These are phyloP conservation scores for Lagothrix lagotricha DNA, from an alignment of 2,797 vertebrate species.

Conservation along the genomic window DNA sequence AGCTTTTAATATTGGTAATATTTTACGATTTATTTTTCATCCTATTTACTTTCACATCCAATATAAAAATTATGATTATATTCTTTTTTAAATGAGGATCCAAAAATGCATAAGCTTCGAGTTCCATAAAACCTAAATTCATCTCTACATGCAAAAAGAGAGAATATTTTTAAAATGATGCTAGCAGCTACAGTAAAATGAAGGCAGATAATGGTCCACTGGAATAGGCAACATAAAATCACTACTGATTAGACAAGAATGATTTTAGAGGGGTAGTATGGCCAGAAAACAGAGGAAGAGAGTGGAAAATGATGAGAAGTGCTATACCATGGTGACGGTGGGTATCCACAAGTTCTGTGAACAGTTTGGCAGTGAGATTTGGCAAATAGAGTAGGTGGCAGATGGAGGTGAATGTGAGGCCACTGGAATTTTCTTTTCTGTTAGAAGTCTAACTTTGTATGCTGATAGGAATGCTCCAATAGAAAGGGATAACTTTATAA, in stretches of 20 bases:
- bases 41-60: background rate
- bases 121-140: background rate
- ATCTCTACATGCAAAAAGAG: background rate
- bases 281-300: background rate
- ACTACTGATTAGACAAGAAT: background rate
- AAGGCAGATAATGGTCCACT: background rate
- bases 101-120: background rate
- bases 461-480: background rate
- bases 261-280: background rate
- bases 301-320: background rate
- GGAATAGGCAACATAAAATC: background rate
- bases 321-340: background rate
- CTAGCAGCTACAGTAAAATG: background rate
- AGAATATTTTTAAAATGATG: background rate
- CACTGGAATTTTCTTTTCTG: background rate
- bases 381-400: background rate
- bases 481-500: background rate
- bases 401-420: slow-evolving; percentile 29
- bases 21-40: slow-evolving; percentile 18
- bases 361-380: background rate
- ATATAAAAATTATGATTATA: background rate
- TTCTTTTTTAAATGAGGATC: background rate
- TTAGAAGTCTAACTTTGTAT: background rate
- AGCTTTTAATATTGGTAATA: background rate
- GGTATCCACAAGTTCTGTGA: background rate